Base-by-base conservation (phyloP, 1,140 invertebrate genomes). In the Aleiodes sp. region DNA sequence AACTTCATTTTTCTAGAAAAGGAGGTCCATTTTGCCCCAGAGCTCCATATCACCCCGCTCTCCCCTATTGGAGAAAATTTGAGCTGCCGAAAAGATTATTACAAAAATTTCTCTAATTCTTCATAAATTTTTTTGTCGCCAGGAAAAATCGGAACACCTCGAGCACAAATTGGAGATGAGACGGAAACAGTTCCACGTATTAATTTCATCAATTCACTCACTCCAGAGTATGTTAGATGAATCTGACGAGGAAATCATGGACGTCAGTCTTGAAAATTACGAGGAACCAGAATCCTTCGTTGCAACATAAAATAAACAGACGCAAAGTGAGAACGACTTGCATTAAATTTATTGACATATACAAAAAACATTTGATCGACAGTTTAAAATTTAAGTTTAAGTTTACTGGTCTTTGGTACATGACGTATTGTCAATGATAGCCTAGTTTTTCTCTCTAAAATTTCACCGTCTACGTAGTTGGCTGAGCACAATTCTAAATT, bases 381-480 rank as follows among this genome's bases (percentile, higher is more conserved):
- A 19, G 0, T 82, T 74, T 82, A 81, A 82, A 89, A 84, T 80
- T 87, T 90, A 76, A 93, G 84, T 86, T 89, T 93, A 80, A 92
- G 88, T 89, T 94, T 96, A 74, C 90, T 89, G 60, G 94, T 93
- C 88, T 96, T 97, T 65, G 95, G 95, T 7, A 98, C 96, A 89
- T 96, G 91, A 81, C 97, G 90, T 70, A 99, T 97, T 37, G 97
- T 99, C 31, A 99, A 84, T 4, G 97, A 99, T 71, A 98, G 86
- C 80, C 97, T 90, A 12, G 91, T 94, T 1, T 86, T 83, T 61
- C 96, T 88, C 60, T 86, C 75, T 28, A 96, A 73, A 61, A 81
- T 84, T 70, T 89, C 81, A 41, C 88, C 89, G 57, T 88, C 82
- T 16, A 76, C 78, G 82, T 90, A 91, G 59, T 81, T 84, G 46